Base-by-base conservation (phyloP, 2,797 vertebrate genomes). In the Chrysolophus pictus region DNA sequence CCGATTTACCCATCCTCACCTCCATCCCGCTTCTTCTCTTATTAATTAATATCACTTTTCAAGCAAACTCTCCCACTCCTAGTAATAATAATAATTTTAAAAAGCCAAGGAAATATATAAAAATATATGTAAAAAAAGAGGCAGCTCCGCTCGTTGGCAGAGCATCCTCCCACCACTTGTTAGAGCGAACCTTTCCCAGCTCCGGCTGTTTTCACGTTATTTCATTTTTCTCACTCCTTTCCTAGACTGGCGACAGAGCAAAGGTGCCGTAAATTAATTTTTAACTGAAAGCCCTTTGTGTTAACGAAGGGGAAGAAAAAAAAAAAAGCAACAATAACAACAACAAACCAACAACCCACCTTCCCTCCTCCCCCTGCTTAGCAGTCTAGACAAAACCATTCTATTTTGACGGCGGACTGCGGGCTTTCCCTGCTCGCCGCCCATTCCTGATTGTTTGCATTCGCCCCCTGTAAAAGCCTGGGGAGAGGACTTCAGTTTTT, bases 341-440 rank as follows among this genome's bases (percentile, higher is more conserved):
- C 28, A 55, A 17, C 28, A 55, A 55, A 31, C 53, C 53, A 16
- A 29, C 51, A 53, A 10, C 51, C 51, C 51, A 53, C 51, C 9
- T 56, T n/a, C 53, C 2, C 59, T 42, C 51, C 91, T 75, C 68
- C 81, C 69, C 46, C 51, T 67, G 87, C n/a, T 65, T 55, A 53
- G 75, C 39, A 56, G 49, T 91, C 94, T 93, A 94, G 94, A 93
- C 88, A 60, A 67, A 93, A 72, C 63, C 78, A 49, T 28, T 58
- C 68, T 93, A 91, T 91, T 94, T 91, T 91, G 93, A 94, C 91
- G 75, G 93, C 75, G 59, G 86, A 53, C 31, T 46, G 17, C 82
- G 58, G 46, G 15, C 58, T 81, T 58, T 23, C 63, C 68, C 63
- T 42, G 11, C 87, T 53, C 74, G 78, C 84, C 77, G 31, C 69